Conservation (phyloP, 2,797 vertebrate genomes). For the Hippopotamyrus pictus region DNA sequence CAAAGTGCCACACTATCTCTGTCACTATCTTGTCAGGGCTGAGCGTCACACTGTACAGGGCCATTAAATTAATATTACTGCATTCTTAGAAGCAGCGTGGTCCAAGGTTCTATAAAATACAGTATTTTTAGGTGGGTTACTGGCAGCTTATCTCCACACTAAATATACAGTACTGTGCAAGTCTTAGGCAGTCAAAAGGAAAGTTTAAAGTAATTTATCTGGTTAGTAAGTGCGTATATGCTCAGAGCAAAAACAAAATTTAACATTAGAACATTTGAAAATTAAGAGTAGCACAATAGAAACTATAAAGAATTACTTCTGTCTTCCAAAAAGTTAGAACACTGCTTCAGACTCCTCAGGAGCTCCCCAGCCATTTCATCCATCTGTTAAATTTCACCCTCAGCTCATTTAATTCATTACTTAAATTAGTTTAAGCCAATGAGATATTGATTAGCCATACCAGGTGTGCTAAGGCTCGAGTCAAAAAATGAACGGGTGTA, state of each 20-base stretch:
- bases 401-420: not conserved
- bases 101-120: not conserved
- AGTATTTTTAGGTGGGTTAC: not conserved
- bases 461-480: not conserved
- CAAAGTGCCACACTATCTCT: not conserved
- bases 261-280: not conserved
- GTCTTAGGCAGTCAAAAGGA: not conserved
- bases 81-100: slow-evolving; percentile 8
- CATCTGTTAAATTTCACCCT: not conserved
- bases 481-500: not conserved
- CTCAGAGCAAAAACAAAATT: not conserved
- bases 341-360: not conserved
- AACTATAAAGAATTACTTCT: not conserved
- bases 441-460: not conserved
- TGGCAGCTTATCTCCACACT: not conserved
- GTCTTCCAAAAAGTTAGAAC: not conserved
- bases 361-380: not conserved
- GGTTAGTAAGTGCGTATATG: not conserved
- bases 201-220: not conserved
- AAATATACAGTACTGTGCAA: not conserved
- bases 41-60: not conserved
- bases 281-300: not conserved
- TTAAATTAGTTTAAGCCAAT: not conserved
- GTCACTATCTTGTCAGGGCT: not conserved
- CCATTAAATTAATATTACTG: not conserved